A percentile compares a stretch with the other conserved stretches of the same genome.
Evolutionary conservation across 2,113 vertebrate species (phyloP).

Genomic region (Tiliqua scincoides): DNA sequence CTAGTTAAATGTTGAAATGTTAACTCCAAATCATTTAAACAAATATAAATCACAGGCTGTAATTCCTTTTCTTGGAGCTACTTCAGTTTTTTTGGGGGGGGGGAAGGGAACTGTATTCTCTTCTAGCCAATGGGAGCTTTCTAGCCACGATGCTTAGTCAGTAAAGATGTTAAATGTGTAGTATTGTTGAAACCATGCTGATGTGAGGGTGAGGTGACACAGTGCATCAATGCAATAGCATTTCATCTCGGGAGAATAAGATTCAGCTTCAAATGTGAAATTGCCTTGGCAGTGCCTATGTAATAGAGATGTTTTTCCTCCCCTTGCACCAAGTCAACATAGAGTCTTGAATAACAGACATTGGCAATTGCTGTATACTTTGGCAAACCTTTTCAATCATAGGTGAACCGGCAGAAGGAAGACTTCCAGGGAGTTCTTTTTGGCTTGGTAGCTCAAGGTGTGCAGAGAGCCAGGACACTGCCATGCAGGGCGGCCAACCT

Average conservation of each 20-base stretch:
- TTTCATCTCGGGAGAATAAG: slow-evolving; percentile 22
- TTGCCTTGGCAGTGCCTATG: background rate
- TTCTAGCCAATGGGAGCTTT: background rate
- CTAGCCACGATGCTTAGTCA: background rate
- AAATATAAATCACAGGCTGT: slow-evolving; percentile 4
- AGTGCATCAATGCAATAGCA: background rate
- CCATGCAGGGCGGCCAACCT: no score
- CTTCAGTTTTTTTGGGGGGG: background rate
- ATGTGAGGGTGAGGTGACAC: slow-evolving; percentile 4
- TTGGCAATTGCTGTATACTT: fast-evolving
- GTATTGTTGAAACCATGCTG: slow-evolving; percentile 15
- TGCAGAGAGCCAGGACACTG: no score
- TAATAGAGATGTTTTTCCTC: background rate
- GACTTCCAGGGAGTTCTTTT: fast-evolving
- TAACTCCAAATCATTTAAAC: slow-evolving; percentile 14
- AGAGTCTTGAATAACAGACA: background rate
- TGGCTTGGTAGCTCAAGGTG: background rate
- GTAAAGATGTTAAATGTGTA: background rate
- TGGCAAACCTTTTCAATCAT: fast-evolving
- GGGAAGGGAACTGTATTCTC: slow-evolving; percentile 1
- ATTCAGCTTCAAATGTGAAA: slow-evolving; percentile 1
- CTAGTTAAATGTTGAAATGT: background rate
- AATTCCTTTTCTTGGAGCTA: background rate
- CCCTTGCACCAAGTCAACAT: background rate
- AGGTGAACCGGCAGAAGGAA: fast-evolving